Percentiles rank a stretch among this genome's conserved stretches.
Conservation (phyloP, 2,797 vertebrate genomes). For the Ptychadena robeensis region DNA sequence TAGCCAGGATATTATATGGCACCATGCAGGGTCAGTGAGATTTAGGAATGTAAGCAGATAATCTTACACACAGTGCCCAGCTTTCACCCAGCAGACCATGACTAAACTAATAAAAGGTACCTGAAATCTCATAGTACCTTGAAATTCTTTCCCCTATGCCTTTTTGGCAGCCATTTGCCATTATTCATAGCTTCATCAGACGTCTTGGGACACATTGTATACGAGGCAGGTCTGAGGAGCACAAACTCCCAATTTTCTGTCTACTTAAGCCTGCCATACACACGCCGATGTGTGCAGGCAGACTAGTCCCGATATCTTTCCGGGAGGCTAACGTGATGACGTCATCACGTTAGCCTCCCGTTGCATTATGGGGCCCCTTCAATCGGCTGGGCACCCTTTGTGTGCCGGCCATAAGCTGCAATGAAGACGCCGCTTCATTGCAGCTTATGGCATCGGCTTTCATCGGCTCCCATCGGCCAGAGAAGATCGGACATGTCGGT, state of each 20-base stretch:
- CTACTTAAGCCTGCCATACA: no score
- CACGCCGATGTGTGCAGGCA: no score
- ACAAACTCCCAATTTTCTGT: background rate
- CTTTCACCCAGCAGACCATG: constrained; percentile 50
- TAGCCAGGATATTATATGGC: constrained; percentile 24
- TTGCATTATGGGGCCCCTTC: no score
- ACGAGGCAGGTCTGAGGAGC: background rate
- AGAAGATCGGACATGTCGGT: no score
- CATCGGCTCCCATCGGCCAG: no score
- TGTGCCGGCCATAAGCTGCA: no score
- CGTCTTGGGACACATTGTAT: background rate
- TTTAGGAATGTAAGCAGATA: constrained; percentile 40
- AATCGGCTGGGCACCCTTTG: no score
- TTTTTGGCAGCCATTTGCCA: background rate
- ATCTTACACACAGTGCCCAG: constrained; percentile 34
- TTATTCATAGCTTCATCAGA: background rate
- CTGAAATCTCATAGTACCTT: constrained; percentile 42
- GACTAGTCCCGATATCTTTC: no score
- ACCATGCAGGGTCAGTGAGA: constrained; percentile 2
- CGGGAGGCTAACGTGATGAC: no score
- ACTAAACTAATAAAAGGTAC: constrained; percentile 56
- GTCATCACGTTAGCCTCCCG: no score
- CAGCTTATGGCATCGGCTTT: no score
- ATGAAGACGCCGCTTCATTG: no score
- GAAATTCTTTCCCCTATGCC: constrained; percentile 27